Evolutionary conservation across 2,888 invertebrate species (phyloP).

Genomic region (Tricholauxania praeusta): DNA sequence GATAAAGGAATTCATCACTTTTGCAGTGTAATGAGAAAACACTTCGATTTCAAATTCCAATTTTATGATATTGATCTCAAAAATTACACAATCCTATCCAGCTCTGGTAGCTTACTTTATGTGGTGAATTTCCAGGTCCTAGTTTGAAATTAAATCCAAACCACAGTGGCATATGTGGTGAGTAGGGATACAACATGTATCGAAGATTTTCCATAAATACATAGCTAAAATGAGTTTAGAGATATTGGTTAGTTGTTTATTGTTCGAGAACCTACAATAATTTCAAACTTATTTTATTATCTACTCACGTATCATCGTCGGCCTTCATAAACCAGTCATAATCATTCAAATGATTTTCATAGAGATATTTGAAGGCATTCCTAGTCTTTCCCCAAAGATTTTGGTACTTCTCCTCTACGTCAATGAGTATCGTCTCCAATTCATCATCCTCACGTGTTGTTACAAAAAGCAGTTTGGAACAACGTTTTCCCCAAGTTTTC

Average conservation of each 20-base stretch:
- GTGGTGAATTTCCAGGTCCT: slow-evolving; percentile 61
- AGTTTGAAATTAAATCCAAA: slow-evolving; percentile 93
- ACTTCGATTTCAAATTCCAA: too few relatives aligned
- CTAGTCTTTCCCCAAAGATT: slow-evolving; percentile 97
- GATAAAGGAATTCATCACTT: too few relatives aligned
- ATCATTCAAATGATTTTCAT: slow-evolving; percentile 82
- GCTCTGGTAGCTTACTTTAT: slow-evolving; percentile 56
- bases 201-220: slow-evolving; percentile 94
- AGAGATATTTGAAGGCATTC: slow-evolving; percentile 88
- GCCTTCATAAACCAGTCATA: slow-evolving; percentile 98
- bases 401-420: slow-evolving; percentile 81
- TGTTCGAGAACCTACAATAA: too few relatives aligned
- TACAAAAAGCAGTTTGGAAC: slow-evolving; percentile 89
- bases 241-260: too few relatives aligned
- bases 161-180: slow-evolving; percentile 80
- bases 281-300: slow-evolving; percentile 64
- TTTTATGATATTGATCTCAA: too few relatives aligned
- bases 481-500: slow-evolving; percentile 95
- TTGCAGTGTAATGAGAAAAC: too few relatives aligned
- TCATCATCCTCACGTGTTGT: slow-evolving; percentile 78
- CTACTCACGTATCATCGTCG: slow-evolving; percentile 96
- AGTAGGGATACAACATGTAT: slow-evolving; percentile 82
- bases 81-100: too few relatives aligned
- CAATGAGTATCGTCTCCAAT: slow-evolving; percentile 82
- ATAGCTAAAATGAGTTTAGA: slow-evolving; percentile 67